Conservation (phyloP, 2,797 vertebrate genomes). For the Yasuhikotakia modesta region DNA sequence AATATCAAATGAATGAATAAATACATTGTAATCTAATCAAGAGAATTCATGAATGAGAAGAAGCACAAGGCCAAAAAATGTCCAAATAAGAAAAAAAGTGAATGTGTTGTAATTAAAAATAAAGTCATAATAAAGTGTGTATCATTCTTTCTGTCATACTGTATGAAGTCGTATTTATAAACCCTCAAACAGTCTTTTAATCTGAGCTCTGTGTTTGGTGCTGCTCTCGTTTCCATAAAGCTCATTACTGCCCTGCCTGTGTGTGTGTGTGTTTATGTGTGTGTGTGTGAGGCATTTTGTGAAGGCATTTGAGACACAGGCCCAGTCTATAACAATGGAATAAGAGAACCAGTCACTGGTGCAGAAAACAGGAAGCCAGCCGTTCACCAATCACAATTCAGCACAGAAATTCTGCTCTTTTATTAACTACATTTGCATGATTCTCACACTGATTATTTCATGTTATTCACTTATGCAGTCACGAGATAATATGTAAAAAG, state of each 20-base stretch:
- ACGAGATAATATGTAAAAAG: too few relatives aligned
- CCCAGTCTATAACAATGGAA: slow-evolving; percentile 70
- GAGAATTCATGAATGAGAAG: too few relatives aligned
- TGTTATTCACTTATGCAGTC: background rate
- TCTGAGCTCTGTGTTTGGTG: slow-evolving; percentile 11
- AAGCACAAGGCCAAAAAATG: too few relatives aligned
- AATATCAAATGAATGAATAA: too few relatives aligned
- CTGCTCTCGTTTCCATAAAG: slow-evolving; percentile 55
- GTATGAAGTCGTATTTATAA: background rate
- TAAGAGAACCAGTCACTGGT: slow-evolving; percentile 59
- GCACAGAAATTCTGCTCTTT: background rate
- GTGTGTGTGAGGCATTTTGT: slow-evolving; percentile 17
- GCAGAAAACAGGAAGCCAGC: slow-evolving; percentile 46
- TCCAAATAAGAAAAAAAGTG: too few relatives aligned
- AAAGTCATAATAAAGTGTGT: too few relatives aligned
- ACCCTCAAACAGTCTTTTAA: slow-evolving; percentile 42
- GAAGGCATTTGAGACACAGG: slow-evolving; percentile 53
- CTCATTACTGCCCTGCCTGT: slow-evolving; percentile 32
- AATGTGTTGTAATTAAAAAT: too few relatives aligned
- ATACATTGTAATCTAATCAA: too few relatives aligned
- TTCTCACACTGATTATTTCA: background rate
- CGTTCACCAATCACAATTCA: slow-evolving; percentile 58
- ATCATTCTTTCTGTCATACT: background rate
- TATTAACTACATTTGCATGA: slow-evolving; percentile 20
- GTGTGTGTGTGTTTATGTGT: too few relatives aligned